Conservation (phyloP, 2,797 vertebrate species). For the Syngnathus acus region DNA sequence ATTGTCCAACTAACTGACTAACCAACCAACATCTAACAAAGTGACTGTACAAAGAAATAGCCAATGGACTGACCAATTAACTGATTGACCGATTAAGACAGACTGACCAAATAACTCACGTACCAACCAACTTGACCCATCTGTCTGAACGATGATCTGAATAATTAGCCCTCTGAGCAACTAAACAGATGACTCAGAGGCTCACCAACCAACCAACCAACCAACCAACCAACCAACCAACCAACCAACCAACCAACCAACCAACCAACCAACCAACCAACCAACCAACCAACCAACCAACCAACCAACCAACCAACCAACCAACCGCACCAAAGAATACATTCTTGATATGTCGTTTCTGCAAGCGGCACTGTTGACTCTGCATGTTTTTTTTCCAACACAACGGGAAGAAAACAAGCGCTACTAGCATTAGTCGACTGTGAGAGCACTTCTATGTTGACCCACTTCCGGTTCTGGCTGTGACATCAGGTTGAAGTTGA, state of each 20-base stretch:
- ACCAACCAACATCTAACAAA: neutral
- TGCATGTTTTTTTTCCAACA: too few species aligned
- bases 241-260: neutral
- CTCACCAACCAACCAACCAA: neutral
- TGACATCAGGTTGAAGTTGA: too few species aligned
- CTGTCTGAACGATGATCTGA: neutral
- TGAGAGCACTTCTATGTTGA: too few species aligned
- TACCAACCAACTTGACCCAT: neutral
- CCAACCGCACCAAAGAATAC: too few species aligned
- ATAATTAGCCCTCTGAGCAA: neutral
- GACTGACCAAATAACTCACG: neutral
- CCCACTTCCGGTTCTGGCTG: too few species aligned
- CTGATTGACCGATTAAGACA: too few species aligned
- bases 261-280: neutral
- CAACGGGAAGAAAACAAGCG: too few species aligned
- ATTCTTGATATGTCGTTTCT: too few species aligned
- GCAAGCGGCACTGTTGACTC: too few species aligned
- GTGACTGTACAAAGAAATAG: neutral
- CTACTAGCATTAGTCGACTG: too few species aligned
- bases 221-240: neutral
- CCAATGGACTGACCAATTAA: neutral
- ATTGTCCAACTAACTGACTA: neutral
- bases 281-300: neutral
- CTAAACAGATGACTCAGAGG: neutral
- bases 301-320: neutral